Base-by-base conservation (phyloP, 1,140 invertebrate genomes). In the Ceratina australensis region DNA sequence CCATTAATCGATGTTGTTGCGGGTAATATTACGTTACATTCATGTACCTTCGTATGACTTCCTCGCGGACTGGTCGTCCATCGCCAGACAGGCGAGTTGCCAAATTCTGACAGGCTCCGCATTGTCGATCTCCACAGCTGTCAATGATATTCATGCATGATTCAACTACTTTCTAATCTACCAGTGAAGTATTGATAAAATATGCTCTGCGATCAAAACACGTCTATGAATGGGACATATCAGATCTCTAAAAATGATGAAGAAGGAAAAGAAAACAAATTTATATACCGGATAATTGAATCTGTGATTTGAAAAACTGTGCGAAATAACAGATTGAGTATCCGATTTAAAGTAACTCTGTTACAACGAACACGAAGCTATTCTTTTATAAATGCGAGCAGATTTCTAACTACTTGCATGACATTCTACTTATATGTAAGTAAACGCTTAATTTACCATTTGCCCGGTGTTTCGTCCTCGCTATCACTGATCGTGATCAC, bases 401-500 rank as follows among this genome's bases (percentile, higher is more conserved):
- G n/a, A 59, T 20, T 16, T 63, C 66, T 71, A 77, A 42, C 74
- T 77, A 77, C 56, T 15, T 42, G 42, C 28, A 42, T 47, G 57
- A 57, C 18, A 7, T 22, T 57, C 69, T 50, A 72, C 12, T 0
- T 16, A 13, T 26, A 18, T 16, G 24, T 12, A 26, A 54, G 26
- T 50, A 5, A 42, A 42, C 33, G 33, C 33, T 18, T 33, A 24
- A 82, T 89, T 88, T 49, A 93, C 92, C 92, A 91, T 88, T 93
- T 92, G 24, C 87, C 89, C 60, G 94, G 92, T 20, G 93, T 92
- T 90, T 99, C 98, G 90, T 99, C 98, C 87, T 98, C 98, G 87
- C 97, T 98, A 88, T 98, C 98, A 50, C 97, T 98, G 86, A 99
- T 99, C 22, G 98, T 99, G 83, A 99, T 99, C 76, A 98, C 97